Evolutionary conservation across 2,888 invertebrate genomes (phyloP), one percentile per base, ranked within the genome.

Genomic region (Pegoplata infirma): DNA sequence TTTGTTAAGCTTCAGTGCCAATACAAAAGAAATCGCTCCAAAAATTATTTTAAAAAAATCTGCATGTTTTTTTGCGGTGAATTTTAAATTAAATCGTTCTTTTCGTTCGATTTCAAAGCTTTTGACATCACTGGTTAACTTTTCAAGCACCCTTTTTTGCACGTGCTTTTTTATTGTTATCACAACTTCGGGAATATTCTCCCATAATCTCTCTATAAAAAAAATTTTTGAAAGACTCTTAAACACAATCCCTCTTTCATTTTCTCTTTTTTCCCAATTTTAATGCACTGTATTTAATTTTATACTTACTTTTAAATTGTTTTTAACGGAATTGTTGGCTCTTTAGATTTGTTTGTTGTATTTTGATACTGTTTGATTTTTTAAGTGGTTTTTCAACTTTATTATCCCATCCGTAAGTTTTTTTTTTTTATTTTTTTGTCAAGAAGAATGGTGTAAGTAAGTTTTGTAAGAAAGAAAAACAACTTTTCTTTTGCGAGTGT

Each of bases 371-470:
- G 47, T 58, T 69, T 64, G 63, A 73, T 59, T 69, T 78, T n/a
- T 59, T 28, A 73, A 78, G 77, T 78, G 73, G 73, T 78, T 78
- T 78, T 78, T 69, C 73, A 78, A 73, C 78, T 78, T 74, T 73
- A 69, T 64, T 77, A 73, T 61, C 46, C 55, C 76, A 76, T 63
- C 47, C 55, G 21, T 68, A 21, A 63, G 49, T 47, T 75, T 51
- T n/a, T n/a, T n/a, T n/a, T n/a, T n/a, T n/a, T n/a, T n/a, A n/a
- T n/a, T n/a, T n/a, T n/a, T n/a, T 68, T 40, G 68, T 56, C 21
- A 56, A 63, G 47, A 63, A n/a, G n/a, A n/a, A n/a, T n/a, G n/a
- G n/a, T n/a, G 68, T 46, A 32, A 2, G 5, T 40, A n/a, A 5
- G 36, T 25, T 3, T 25, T 36, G 36, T 7, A 36, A 10, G 36